Base-by-base conservation (phyloP, 2,888 invertebrate species). In the Tricholauxania praeusta region DNA sequence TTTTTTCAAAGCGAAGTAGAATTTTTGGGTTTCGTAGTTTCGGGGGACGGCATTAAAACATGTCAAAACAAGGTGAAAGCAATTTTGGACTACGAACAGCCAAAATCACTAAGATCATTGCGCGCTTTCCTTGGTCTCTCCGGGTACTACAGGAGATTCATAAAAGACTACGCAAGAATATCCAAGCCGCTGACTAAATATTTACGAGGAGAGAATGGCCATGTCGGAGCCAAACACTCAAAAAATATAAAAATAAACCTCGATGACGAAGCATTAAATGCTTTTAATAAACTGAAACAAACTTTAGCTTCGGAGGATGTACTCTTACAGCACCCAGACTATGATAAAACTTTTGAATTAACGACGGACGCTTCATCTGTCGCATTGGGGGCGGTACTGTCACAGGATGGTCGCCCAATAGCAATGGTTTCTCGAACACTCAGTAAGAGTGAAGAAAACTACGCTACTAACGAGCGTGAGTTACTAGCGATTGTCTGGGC, bases 391-490 rank as follows among this genome's bases (percentile, higher is more conserved):
- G 28, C 28, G 28, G 28, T 28, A 28, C 28, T 28, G 4, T 28
- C 72, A 1, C 74, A 77, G 62, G 71, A 71, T 49, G 73, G 76
- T 28, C 64, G 72, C 15, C 72, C 74, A 47, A 75, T 72, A 17
- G 73, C 73, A 3, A 77, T 74, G 74, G 72, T 74, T 15, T 76
- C 73, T 2, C n/a, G 74, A 65, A 75, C 28, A 28, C 2, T 28
- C 28, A 28, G 28, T 28, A 28, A 28, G 28, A 28, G 67, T 12
- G 74, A 75, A 60, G 65, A 74, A 62, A 70, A 62, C 32, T 74
- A 83, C 57, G 77, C 78, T 2, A 79, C 68, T 4, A 74, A 72
- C 22, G 67, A 74, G 19, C 73, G 67, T 7, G 73, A 71, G 17
- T 51, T 74, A 17, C 62, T 74, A 17, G 72, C 72, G 10, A 74